Evolutionary conservation across 2,113 vertebrate genomes (phyloP).

Genomic region (Phainopepla nitens): DNA sequence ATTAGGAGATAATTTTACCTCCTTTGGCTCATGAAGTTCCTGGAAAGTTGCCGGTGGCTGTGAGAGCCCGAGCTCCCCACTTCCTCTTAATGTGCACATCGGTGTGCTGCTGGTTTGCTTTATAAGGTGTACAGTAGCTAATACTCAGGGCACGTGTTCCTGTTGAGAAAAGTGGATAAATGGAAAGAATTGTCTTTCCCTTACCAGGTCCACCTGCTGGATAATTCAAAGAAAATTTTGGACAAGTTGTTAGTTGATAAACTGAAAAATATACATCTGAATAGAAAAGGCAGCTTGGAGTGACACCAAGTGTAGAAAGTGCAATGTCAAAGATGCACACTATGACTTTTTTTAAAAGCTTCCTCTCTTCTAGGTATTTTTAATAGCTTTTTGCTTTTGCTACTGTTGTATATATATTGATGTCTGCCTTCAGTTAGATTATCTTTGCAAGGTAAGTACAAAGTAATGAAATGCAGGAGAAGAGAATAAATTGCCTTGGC

Average conservation of each 20-base stretch:
- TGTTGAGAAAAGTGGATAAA: neutral
- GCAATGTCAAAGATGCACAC: neutral
- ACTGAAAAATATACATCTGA: neutral
- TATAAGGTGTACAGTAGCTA: neutral
- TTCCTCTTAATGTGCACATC: neutral
- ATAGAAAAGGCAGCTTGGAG: neutral
- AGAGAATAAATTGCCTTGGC: neutral
- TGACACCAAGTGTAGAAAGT: neutral
- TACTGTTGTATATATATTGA: neutral
- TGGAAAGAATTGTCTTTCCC: neutral
- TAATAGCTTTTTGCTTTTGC: neutral
- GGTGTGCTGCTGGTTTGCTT: neutral
- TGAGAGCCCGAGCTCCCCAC: neutral
- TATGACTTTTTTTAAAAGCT: neutral
- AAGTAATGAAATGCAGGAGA: neutral
- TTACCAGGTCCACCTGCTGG: neutral
- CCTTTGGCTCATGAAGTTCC: neutral
- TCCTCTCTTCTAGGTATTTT: neutral
- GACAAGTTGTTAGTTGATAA: neutral
- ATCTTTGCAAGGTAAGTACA: neutral
- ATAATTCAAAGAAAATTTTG: neutral
- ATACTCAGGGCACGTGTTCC: neutral
- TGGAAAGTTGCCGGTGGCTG: neutral
- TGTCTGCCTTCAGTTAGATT: neutral
- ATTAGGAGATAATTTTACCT: neutral